These are phyloP conservation scores for Zalophus californianus DNA, from an alignment of 2,797 vertebrate species.

Conservation along the genomic window DNA sequence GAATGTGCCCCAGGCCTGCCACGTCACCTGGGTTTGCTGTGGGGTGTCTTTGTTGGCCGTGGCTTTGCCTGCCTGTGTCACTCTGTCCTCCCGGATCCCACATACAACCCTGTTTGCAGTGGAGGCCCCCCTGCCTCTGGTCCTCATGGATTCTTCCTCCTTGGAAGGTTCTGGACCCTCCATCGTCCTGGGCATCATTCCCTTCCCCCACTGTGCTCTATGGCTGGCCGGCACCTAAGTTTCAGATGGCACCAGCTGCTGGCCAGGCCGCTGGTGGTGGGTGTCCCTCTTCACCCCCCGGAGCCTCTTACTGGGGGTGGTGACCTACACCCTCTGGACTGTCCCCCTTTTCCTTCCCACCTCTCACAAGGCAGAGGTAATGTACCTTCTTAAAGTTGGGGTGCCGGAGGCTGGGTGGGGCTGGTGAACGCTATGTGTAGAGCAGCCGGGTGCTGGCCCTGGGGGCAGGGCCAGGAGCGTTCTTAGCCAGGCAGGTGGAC, in stretches of 20 bases:
- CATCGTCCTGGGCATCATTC: fast-evolving
- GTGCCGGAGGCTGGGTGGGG: background rate
- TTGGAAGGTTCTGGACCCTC: background rate
- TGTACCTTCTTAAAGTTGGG: background rate
- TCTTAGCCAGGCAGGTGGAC: background rate
- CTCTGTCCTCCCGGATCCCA: background rate
- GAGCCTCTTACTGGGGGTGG: background rate
- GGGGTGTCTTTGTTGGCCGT: background rate
- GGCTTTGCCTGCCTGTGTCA: background rate
- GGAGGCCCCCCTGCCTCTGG: background rate
- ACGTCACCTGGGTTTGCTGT: fast-evolving
- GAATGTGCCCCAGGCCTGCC: fast-evolving
- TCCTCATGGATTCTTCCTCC: background rate
- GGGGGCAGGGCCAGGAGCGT: background rate
- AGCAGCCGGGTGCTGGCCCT: fast-evolving
- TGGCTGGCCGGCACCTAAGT: fast-evolving
- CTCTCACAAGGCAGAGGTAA: fast-evolving
- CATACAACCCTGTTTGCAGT: background rate
- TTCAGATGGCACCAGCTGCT: fast-evolving
- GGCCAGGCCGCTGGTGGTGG: background rate
- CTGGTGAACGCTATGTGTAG: fast-evolving
- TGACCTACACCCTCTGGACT: background rate
- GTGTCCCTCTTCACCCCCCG: fast-evolving
- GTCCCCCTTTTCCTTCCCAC: background rate
- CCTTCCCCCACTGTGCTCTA: fast-evolving